These are phyloP conservation scores for Orchesellides sinensis DNA, from an alignment of 2,888 invertebrate genomes.

Conservation along the genomic window DNA sequence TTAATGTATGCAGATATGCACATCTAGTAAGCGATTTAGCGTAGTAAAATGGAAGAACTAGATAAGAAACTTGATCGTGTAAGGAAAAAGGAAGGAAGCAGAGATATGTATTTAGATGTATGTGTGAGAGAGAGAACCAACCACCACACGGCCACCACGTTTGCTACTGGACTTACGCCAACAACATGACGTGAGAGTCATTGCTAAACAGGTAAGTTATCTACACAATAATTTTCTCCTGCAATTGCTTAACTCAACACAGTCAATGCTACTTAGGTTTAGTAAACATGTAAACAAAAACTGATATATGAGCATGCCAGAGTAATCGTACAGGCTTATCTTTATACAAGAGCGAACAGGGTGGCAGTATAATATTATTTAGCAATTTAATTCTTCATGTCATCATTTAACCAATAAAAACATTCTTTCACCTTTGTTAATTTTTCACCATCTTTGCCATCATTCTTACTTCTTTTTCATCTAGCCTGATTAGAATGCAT, in stretches of 20 bases:
- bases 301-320: not conserved
- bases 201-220: conserved; percentile 35
- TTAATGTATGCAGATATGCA: not conserved
- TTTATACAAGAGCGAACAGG: too few species aligned
- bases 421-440: conserved; percentile 32
- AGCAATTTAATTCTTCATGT: conserved; percentile 55
- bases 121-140: not conserved
- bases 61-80: not conserved
- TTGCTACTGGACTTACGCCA: conserved; percentile 65
- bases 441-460: conserved; percentile 13
- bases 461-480: not conserved
- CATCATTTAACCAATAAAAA: conserved; percentile 42
- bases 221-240: not conserved
- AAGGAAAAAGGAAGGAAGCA: not conserved
- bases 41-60: too few species aligned
- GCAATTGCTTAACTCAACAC: too few species aligned
- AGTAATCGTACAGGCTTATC: not conserved
- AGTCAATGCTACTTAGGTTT: not conserved
- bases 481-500: conserved; percentile 56
- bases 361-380: too few species aligned
- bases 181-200: conserved; percentile 47
- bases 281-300: conserved; percentile 8
- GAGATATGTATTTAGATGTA: not conserved
- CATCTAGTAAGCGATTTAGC: too few species aligned
- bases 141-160: conserved; percentile 18